phyloP scores from a whole-genome alignment of 2,797 vertebrate species.

The Sebastes kiyomatsui region DNA sequence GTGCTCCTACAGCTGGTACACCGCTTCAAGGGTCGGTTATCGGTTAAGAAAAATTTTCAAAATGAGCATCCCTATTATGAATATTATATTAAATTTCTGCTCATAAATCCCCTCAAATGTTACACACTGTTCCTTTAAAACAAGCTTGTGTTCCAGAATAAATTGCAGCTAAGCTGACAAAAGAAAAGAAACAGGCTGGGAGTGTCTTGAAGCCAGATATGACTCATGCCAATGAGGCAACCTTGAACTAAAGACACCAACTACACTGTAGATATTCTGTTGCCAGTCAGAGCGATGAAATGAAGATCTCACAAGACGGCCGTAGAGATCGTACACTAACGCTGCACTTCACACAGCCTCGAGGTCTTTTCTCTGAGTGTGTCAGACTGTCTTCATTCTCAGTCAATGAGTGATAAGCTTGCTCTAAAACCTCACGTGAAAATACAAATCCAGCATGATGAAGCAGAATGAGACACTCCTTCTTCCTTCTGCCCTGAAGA shows the following conservation, averaged over 20 bases:
- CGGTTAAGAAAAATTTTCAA: no score
- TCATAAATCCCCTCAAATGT: no score
- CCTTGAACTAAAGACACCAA: background rate
- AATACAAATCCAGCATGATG: background rate
- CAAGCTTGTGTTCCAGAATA: background rate
- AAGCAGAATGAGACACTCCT: background rate
- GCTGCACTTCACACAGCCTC: background rate
- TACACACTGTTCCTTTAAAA: background rate
- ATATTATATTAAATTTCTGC: no score
- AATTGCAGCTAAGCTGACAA: background rate
- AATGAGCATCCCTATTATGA: no score
- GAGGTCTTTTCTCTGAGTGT: background rate
- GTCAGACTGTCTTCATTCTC: background rate
- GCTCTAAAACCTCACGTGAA: background rate
- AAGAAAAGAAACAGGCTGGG: background rate
- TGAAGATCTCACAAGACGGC: background rate
- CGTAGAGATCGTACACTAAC: background rate
- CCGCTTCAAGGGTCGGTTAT: no score
- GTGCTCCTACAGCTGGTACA: no score
- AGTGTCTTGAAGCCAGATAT: background rate
- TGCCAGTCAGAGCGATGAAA: background rate
- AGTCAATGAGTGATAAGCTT: background rate
- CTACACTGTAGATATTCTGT: background rate
- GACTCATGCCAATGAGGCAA: background rate
- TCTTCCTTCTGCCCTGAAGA: background rate